phyloP scores from a whole-genome alignment of 2,888 invertebrate species.

The Sericinus montela region DNA sequence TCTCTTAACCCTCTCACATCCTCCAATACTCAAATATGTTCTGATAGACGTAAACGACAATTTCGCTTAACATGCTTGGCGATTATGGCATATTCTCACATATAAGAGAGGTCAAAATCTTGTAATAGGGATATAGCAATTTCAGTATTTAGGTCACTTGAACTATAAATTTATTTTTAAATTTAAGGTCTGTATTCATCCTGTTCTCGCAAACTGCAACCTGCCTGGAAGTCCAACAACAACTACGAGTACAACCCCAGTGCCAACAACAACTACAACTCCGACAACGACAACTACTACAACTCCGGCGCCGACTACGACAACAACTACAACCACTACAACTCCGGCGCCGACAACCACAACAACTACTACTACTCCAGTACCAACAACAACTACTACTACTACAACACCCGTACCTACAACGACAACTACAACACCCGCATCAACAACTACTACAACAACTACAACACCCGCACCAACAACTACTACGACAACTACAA shows the following conservation, averaged over 20 bases:
- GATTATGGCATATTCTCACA: too few species aligned
- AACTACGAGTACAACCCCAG: background rate
- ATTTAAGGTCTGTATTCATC: slow-evolving; percentile 19
- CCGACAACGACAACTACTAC: background rate
- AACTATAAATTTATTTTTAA: background rate
- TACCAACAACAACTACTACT: background rate
- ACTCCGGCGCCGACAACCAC: background rate
- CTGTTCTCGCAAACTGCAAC: slow-evolving; percentile 13
- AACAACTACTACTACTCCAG: background rate
- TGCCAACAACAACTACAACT: background rate
- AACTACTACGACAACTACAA: background rate
- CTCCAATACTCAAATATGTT: too few species aligned
- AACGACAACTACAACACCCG: slow-evolving; percentile 1
- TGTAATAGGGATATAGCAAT: too few species aligned
- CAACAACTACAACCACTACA: background rate
- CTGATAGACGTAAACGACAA: too few species aligned
- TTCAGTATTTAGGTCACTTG: too few species aligned
- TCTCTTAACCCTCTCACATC: too few species aligned
- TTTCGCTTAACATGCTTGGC: too few species aligned
- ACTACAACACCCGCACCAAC: background rate
- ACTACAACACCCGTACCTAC: background rate
- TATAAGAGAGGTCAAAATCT: too few species aligned
- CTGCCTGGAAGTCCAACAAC: slow-evolving; percentile 14
- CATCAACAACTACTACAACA: background rate
- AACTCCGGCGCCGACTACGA: background rate